These are phyloP conservation scores for Pogonus chalceus DNA, from an alignment of 1,140 invertebrate genomes.

Conservation along the genomic window DNA sequence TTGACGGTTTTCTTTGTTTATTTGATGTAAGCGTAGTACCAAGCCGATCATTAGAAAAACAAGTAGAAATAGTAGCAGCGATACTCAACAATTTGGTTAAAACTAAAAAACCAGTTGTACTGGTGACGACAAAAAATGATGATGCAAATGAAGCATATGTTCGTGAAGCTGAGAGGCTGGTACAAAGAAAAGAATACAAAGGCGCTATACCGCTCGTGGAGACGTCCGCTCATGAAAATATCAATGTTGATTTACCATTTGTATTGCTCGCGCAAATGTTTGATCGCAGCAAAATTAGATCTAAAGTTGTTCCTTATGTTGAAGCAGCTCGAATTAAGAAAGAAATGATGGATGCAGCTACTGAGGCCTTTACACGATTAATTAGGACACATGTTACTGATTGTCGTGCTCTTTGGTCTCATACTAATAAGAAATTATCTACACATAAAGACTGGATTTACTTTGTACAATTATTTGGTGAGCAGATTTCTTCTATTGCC, in stretches of 20 bases:
- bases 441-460: constrained; percentile 82
- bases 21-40: constrained; percentile 93
- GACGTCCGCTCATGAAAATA: constrained; percentile 92
- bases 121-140: constrained; percentile 95
- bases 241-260: constrained; percentile 93
- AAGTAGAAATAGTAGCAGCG: constrained; percentile 70
- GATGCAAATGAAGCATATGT: constrained; percentile 81
- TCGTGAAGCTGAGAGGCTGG: constrained; percentile 79
- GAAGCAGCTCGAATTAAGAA: constrained; percentile 80
- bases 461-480: constrained; percentile 82
- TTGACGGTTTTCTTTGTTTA: constrained; percentile 93
- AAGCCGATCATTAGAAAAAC: constrained; percentile 80
- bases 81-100: constrained; percentile 79
- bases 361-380: constrained; percentile 75
- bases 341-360: constrained; percentile 79
- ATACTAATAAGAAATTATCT: constrained; percentile 74
- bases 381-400: constrained; percentile 75
- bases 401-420: constrained; percentile 77
- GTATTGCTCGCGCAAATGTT: constrained; percentile 86
- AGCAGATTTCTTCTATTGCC: neutral
- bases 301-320: constrained; percentile 65
- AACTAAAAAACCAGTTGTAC: constrained; percentile 89
- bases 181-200: constrained; percentile 87
- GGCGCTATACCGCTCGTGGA: constrained; percentile 81
- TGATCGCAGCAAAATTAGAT: constrained; percentile 55